These are phyloP conservation scores for Synergus gifuensis DNA, from an alignment of 2,888 invertebrate species.

Conservation along the genomic window DNA sequence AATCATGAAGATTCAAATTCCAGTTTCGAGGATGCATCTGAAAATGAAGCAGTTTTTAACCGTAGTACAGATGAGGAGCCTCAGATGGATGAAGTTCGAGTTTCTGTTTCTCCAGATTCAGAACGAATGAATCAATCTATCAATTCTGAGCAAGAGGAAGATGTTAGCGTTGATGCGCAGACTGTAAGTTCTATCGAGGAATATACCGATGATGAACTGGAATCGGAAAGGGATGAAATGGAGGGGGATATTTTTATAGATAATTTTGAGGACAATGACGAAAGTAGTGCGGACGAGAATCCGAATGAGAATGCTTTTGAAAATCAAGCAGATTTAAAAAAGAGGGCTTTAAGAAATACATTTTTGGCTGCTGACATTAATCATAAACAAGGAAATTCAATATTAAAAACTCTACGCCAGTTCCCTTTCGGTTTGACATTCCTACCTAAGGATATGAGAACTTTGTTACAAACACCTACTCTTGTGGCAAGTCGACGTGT, in stretches of 20 bases:
- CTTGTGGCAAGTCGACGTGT: no score
- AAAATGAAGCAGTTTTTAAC: no score
- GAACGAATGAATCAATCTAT: no score
- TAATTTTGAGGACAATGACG: background rate
- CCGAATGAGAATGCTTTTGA: no score
- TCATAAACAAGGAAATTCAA: constrained; percentile 4
- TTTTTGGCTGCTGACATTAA: background rate
- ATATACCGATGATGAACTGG: background rate
- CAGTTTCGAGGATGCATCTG: no score
- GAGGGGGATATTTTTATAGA: background rate
- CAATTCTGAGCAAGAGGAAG: background rate
- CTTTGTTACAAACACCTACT: background rate
- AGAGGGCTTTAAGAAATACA: no score
- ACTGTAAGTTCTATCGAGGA: background rate
- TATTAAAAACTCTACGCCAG: constrained; percentile 1
- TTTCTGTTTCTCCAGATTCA: no score
- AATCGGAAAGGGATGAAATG: background rate
- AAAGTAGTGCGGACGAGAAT: background rate
- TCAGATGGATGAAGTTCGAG: no score
- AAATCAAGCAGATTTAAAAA: no score
- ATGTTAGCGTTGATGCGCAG: background rate
- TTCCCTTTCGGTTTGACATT: constrained; percentile 1
- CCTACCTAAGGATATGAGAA: background rate
- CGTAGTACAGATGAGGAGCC: no score
- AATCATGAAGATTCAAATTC: no score